phyloP scores from a whole-genome alignment of 2,113 vertebrate species.

The Platysteira castanea region DNA sequence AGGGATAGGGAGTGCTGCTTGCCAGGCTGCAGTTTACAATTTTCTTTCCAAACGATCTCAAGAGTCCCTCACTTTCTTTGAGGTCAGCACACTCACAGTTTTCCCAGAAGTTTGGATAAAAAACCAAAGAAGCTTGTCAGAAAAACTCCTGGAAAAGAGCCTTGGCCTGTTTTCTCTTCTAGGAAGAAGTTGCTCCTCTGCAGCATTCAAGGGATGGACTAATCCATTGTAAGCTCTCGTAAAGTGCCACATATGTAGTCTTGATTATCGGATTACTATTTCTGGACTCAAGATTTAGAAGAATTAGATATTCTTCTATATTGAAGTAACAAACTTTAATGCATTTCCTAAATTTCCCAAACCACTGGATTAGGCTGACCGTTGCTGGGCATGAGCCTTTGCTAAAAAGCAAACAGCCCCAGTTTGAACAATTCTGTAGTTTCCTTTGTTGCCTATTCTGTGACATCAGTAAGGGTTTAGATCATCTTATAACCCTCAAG shows the following conservation, averaged over 20 bases:
- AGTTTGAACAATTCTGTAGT: background rate
- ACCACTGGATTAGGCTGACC: background rate
- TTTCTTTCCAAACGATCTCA: background rate
- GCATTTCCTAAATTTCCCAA: background rate
- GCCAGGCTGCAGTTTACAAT: background rate
- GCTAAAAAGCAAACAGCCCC: background rate
- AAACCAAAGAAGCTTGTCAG: background rate
- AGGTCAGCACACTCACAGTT: background rate
- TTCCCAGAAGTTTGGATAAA: background rate
- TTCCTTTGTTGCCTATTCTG: background rate
- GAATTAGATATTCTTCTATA: background rate
- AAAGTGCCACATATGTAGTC: background rate
- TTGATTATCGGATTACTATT: background rate
- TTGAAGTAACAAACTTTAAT: background rate
- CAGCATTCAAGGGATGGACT: background rate
- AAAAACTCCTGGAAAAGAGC: background rate
- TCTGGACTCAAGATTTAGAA: background rate
- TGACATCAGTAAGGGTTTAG: background rate
- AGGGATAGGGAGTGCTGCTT: background rate
- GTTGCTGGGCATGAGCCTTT: background rate
- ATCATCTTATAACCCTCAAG: background rate
- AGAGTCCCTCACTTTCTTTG: background rate
- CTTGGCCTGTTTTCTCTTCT: background rate
- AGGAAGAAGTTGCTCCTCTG: background rate
- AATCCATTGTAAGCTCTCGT: accelerated